phyloP scores from a whole-genome alignment of 2,113 vertebrate genomes.

The Boleophthalmus pectinirostris region DNA sequence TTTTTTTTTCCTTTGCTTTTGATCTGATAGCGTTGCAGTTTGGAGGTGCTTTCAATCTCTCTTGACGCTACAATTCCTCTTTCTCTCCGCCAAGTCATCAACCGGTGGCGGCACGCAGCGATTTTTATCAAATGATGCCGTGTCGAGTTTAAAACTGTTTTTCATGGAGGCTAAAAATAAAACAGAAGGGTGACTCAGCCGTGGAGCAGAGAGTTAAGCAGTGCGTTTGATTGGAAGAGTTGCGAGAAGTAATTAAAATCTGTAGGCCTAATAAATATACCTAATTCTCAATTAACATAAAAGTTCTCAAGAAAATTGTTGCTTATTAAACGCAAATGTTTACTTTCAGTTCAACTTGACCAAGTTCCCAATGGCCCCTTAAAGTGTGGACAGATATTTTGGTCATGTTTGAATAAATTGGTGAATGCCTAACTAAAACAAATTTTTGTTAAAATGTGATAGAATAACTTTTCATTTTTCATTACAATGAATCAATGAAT shows the following conservation, averaged over 20 bases:
- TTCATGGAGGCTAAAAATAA: constrained; percentile 63
- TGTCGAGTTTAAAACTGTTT: constrained; percentile 48
- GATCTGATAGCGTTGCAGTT: constrained; percentile 63
- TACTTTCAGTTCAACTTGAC: constrained; percentile 65
- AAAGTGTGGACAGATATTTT: neutral
- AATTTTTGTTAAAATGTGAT: too few relatives aligned
- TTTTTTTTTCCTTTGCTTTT: constrained; percentile 31
- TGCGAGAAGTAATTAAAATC: neutral
- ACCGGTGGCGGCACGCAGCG: constrained; percentile 46
- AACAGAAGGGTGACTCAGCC: constrained; percentile 45
- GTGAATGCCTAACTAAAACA: too few relatives aligned
- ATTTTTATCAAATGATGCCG: constrained; percentile 72
- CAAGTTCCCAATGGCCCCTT: neutral
- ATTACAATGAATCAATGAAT: too few relatives aligned
- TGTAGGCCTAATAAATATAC: neutral
- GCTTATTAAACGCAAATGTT: constrained; percentile 44
- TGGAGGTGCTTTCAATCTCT: constrained; percentile 57
- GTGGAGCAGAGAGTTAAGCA: constrained; percentile 16
- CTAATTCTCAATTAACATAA: neutral
- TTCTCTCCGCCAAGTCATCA: constrained; percentile 65
- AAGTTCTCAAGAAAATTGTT: neutral
- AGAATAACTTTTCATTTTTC: too few relatives aligned
- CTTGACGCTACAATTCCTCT: constrained; percentile 59
- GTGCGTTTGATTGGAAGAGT: constrained; percentile 4
- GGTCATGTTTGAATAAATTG: neutral